Evolutionary conservation across 1,140 invertebrate species (phyloP).

Genomic region (Sminthurinus signatus): DNA sequence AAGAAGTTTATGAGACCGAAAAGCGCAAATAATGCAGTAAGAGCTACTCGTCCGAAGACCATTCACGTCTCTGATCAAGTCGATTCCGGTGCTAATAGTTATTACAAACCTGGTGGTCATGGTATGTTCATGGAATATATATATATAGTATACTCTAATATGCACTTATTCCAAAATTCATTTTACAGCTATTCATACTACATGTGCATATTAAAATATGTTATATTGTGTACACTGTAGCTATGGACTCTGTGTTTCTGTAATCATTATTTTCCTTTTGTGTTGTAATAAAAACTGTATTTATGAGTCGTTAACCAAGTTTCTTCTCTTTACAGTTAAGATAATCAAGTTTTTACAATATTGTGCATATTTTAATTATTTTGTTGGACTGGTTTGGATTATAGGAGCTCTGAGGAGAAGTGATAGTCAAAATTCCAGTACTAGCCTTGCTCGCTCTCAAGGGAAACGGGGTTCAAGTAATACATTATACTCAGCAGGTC

Average conservation of each 20-base stretch:
- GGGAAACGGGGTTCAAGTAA: slow-evolving; percentile 37
- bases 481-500: slow-evolving; percentile 34
- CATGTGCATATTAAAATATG: no score
- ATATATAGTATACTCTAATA: no score
- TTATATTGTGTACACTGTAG: no score
- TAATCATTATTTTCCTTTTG: no score
- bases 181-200: no score
- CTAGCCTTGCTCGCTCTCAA: slow-evolving; percentile 31
- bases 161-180: no score
- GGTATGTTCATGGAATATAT: slow-evolving; percentile 10
- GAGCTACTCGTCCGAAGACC: slow-evolving; percentile 70
- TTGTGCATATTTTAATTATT: neutral
- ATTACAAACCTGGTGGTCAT: slow-evolving; percentile 15
- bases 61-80: slow-evolving; percentile 62
- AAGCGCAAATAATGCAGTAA: slow-evolving; percentile 26
- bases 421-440: slow-evolving; percentile 40
- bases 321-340: neutral
- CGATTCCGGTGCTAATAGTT: slow-evolving; percentile 60
- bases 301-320: slow-evolving; percentile 15
- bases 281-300: neutral
- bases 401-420: slow-evolving; percentile 34
- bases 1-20: slow-evolving; percentile 38
- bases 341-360: no score
- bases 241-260: no score
- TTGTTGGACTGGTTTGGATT: slow-evolving; percentile 14